Evolutionary conservation across 1,140 invertebrate genomes (phyloP), one percentile per base, ranked within the genome.

Genomic region (Manduca sexta): DNA sequence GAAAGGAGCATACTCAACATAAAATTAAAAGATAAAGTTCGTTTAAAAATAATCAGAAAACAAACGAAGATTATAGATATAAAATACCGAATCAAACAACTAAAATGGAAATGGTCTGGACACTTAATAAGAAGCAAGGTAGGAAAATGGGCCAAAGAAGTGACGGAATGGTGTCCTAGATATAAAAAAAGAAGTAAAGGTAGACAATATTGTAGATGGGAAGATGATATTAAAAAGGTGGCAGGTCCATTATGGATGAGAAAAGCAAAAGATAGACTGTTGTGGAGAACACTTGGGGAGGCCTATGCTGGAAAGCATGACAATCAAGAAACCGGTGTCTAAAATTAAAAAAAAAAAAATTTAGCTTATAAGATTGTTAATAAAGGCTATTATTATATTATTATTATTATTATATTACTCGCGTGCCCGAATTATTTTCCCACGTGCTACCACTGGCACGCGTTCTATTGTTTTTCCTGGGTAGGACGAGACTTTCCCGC

Each of bases 21-120:
- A n/a, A 51, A 47, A 41, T 13, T 52, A 41, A 29, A 38, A 42
- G 38, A 60, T 26, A 51, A 43, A 60, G 46, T 55, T 35, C 51
- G 30, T 48, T 13, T 52, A 37, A 26, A 35, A 45, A 60, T 17
- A n/a, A 49, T 55, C 31, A 37, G 48, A 16, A 48, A 50, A 21
- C 14, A 46, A 31, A 59, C 56, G 11, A 47, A 43, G 44, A n/a
- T 50, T 8, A 51, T 8, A 37, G 43, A 51, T 21, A 34, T 56
- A 12, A 47, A 10, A 31, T 38, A 43, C 13, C 33, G 26, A 10
- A 35, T 57, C 10, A 52, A 34, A 42, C 43, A 46, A 41, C 43
- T 55, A 42, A 49, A 49, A 33, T 49, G 47, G 47, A 41, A 18
- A 31, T 49, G 30, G 40, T 14, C 33, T 37, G 48, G 48, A 4